phyloP scores from a whole-genome alignment of 2,888 invertebrate genomes.

The Orthonevra nobilis region DNA sequence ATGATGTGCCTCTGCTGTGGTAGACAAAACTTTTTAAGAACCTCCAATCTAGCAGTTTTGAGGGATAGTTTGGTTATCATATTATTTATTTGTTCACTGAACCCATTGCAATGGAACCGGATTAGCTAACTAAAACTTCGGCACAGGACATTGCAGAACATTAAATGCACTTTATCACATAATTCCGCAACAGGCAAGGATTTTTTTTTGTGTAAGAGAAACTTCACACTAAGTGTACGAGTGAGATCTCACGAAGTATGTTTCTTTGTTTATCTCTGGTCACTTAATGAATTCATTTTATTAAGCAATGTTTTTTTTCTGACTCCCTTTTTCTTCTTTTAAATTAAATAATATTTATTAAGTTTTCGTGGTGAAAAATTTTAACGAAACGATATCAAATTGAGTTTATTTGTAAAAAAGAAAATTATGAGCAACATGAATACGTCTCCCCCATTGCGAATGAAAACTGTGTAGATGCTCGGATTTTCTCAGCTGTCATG shows the following conservation, averaged over 20 bases:
- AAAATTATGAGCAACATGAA: not conserved
- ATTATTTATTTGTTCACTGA: no score
- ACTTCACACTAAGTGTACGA: not conserved
- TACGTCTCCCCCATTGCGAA: not conserved
- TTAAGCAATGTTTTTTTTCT: no score
- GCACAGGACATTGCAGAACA: not conserved
- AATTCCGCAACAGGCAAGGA: not conserved
- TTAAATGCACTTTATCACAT: constrained; percentile 1
- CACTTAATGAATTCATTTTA: not conserved
- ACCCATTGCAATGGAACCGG: no score
- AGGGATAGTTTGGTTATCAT: constrained; percentile 20
- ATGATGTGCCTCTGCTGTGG: no score
- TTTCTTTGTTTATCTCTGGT: constrained; percentile 41
- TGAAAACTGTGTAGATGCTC: not conserved
- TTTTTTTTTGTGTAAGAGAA: not conserved
- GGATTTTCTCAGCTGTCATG: not conserved
- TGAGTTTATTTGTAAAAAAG: no score
- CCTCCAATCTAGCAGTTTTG: no score
- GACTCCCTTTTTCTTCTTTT: no score
- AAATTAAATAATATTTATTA: no score
- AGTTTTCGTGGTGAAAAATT: no score
- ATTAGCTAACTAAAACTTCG: constrained; percentile 11
- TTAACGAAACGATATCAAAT: no score
- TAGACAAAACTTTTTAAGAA: no score
- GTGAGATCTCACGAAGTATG: not conserved